Evolutionary conservation across 2,113 vertebrate genomes (phyloP).

Genomic region (Mesoclemmys tuberculata): DNA sequence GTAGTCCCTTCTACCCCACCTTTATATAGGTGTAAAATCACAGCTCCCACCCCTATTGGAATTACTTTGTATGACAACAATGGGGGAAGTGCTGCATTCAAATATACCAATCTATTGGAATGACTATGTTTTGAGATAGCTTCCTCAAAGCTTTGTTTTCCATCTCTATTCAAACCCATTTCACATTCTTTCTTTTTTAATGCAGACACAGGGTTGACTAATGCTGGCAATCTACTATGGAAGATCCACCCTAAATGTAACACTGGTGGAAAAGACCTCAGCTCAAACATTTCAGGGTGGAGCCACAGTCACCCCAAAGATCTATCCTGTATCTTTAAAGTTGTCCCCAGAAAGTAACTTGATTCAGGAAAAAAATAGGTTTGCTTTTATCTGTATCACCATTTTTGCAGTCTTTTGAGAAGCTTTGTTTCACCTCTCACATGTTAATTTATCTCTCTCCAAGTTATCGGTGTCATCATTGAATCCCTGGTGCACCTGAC

Average conservation of each 20-base stretch:
- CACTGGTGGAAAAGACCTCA: neutral
- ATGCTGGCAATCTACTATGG: neutral
- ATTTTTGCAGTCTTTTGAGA: neutral
- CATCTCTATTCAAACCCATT: neutral
- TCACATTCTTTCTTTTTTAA: neutral
- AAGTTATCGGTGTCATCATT: neutral
- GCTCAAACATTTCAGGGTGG: neutral
- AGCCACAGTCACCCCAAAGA: neutral
- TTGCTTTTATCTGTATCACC: neutral
- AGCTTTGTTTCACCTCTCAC: neutral
- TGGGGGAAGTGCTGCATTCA: neutral
- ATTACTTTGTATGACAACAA: neutral
- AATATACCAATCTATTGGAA: neutral
- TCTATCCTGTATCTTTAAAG: neutral
- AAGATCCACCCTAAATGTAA: constrained; percentile 5
- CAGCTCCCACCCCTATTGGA: neutral
- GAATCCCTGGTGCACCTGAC: neutral
- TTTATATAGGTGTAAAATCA: neutral
- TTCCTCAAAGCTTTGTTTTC: neutral
- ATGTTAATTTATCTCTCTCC: neutral
- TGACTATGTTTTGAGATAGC: neutral
- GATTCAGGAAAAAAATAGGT: neutral
- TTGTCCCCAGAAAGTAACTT: neutral
- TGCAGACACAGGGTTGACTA: neutral
- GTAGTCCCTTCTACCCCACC: neutral